Percentiles rank a stretch among this genome's conserved stretches.
phyloP scores from a whole-genome alignment of 2,888 invertebrate species.

The Caenorhabditis afra region DNA sequence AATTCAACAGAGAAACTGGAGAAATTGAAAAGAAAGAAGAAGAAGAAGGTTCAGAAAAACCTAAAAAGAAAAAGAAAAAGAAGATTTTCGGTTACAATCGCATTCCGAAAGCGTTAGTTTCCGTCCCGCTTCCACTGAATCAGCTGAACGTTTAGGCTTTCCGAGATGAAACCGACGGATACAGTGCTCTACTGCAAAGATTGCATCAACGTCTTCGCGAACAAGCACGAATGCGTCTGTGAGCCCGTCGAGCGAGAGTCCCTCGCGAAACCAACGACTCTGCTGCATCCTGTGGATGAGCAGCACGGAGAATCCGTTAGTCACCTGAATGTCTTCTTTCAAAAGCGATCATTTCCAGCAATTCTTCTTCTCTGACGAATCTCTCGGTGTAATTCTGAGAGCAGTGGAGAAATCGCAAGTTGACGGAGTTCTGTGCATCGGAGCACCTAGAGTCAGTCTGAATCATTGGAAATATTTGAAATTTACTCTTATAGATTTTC shows the following conservation, averaged over 20 bases:
- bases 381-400: slow-evolving; percentile 65
- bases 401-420: slow-evolving; percentile 60
- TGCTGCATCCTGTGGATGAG: slow-evolving; percentile 67
- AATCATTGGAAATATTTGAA: too few species aligned
- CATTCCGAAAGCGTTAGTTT: slow-evolving; percentile 63
- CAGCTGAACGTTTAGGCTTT: slow-evolving; percentile 49
- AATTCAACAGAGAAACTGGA: slow-evolving; percentile 35
- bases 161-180: slow-evolving; percentile 52
- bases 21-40: slow-evolving; percentile 44
- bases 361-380: slow-evolving; percentile 76
- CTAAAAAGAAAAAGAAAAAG: slow-evolving; percentile 40
- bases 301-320: slow-evolving; percentile 73
- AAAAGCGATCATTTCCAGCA: slow-evolving; percentile 67
- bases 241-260: slow-evolving; percentile 54
- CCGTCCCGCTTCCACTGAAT: neutral
- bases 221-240: slow-evolving; percentile 67
- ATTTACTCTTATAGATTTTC: slow-evolving; percentile 53
- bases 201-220: slow-evolving; percentile 67
- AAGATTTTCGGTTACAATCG: slow-evolving; percentile 53
- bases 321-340: too few species aligned
- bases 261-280: slow-evolving; percentile 61
- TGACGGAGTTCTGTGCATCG: slow-evolving; percentile 76
- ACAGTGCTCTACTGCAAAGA: slow-evolving; percentile 65
- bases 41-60: slow-evolving; percentile 3
- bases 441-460: slow-evolving; percentile 66